Base-by-base conservation (phyloP, 2,888 invertebrate genomes). In the Cerastis leucographa region DNA sequence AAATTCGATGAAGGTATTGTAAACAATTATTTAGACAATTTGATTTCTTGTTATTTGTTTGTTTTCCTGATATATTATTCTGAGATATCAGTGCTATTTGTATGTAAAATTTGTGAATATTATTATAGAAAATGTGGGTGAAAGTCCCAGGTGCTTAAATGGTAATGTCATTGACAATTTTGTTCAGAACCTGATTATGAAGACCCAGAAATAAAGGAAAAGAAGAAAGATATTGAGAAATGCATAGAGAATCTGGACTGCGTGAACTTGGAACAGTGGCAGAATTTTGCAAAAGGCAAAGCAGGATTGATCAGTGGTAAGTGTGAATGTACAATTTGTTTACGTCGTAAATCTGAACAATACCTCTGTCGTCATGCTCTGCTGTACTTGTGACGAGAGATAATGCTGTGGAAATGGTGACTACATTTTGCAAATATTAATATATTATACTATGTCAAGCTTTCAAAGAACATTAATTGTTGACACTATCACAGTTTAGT, bases 1-100 rank as follows among this genome's bases (percentile, higher is more conserved):
- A 97, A 97, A 94, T 98, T 98, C 92, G 98, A 98, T 93, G 97
- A 97, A 96, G 97, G 98, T 98, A 97, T 93, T 93, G 93, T 95
- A 95, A 94, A 95, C 94, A 95, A 88, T 87, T 86, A 83, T 65
- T 84, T 35, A 25, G 66, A 84, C 82, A 80, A 87, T 89, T 89
- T 89, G 67, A 90, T 89, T 84, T 89, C 88, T 90, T 89, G 81
- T 87, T 89, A 46, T 71, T 82, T 85, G 61, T 74, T 74, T 74
- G 74, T 74, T 81, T 87, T 83, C 66, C 71, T 80, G 46, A 64
- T 76, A 51, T 64, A 76, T 56, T 64, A 49, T 46, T 74, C 56
- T 83, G 19, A 75, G 44, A 73, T 70, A 68, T 67, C 49, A 72
- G 29, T 65, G n/a, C 62, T 74, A 75, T 78, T 71, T 71, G 75